These are phyloP conservation scores for Bilobella aurantiaca DNA, from an alignment of 1,140 invertebrate genomes.

Conservation along the genomic window DNA sequence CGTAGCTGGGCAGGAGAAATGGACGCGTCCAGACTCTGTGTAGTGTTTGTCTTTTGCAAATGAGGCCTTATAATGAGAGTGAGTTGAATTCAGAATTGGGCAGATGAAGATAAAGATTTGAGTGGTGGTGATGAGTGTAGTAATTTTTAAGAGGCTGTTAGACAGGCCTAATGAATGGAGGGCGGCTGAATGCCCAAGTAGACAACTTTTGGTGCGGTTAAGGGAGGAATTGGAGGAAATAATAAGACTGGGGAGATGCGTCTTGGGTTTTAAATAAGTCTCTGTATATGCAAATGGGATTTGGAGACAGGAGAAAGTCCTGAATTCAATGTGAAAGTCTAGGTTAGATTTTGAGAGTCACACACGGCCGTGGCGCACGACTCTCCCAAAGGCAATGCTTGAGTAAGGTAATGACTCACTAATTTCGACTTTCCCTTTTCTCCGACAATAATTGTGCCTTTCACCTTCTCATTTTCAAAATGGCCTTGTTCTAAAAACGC, in stretches of 20 bases:
- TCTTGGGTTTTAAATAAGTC: conserved; percentile 34
- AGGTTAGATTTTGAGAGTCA: too few species aligned
- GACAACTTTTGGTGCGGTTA: conserved; percentile 9
- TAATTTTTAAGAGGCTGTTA: conserved; percentile 7
- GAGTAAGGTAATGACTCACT: too few species aligned
- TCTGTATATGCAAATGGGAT: conserved; percentile 35
- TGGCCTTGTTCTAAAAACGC: too few species aligned
- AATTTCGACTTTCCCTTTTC: too few species aligned
- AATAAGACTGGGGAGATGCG: conserved; percentile 32
- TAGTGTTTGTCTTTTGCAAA: background rate
- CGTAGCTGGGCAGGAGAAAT: too few species aligned
- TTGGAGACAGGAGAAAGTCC: conserved; percentile 12
- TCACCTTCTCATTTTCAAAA: too few species aligned
- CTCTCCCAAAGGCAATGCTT: too few species aligned
- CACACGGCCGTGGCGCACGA: too few species aligned
- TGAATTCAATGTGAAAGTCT: background rate
- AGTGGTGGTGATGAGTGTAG: conserved; percentile 3
- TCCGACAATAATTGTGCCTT: too few species aligned
- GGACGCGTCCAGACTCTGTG: too few species aligned
- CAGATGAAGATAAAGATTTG: conserved; percentile 1
- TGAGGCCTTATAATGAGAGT: too few species aligned
- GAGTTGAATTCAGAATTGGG: too few species aligned
- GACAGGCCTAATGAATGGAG: conserved; percentile 26
- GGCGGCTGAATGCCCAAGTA: conserved; percentile 31
- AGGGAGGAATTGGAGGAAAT: conserved; percentile 16